Percentiles rank a stretch among this genome's conserved stretches.
phyloP scores from a whole-genome alignment of 2,113 vertebrate species.

The Coryphaenoides rupestris region DNA sequence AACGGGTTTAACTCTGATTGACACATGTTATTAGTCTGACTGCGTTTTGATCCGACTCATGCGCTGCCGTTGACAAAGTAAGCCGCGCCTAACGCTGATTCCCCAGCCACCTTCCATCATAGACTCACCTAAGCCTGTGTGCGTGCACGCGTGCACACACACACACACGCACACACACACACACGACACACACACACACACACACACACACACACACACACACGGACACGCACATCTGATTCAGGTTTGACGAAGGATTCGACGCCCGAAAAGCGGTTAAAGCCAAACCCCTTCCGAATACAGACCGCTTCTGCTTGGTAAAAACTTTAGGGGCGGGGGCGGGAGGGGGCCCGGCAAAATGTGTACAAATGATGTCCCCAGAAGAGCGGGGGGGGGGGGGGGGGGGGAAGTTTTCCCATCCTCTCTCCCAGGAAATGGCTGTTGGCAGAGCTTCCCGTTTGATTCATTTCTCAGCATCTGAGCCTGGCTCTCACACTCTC shows the following conservation, averaged over 20 bases:
- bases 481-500: slow-evolving; percentile 7
- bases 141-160: too few relatives aligned
- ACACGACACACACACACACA: too few relatives aligned
- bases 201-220: too few relatives aligned
- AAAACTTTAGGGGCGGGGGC: slow-evolving; percentile 51
- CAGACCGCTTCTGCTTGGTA: slow-evolving; percentile 34
- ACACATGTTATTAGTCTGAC: slow-evolving; percentile 60
- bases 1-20: slow-evolving; percentile 57
- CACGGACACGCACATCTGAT: slow-evolving; percentile 56
- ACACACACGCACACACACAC: too few relatives aligned
- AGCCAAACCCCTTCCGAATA: slow-evolving; percentile 32
- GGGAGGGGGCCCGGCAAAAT: slow-evolving; percentile 36
- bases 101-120: slow-evolving; percentile 37
- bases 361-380: slow-evolving; percentile 58
- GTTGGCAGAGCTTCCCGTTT: slow-evolving; percentile 48
- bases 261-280: slow-evolving; percentile 42
- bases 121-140: slow-evolving; percentile 67
- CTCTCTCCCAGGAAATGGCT: slow-evolving; percentile 57
- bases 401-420: slow-evolving; percentile 54
- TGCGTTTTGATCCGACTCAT: slow-evolving; percentile 61
- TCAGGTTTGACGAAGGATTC: slow-evolving; percentile 49
- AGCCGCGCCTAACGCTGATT: slow-evolving; percentile 61
- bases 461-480: slow-evolving; percentile 58
- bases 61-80: slow-evolving; percentile 48
- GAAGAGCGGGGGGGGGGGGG: slow-evolving; percentile 39